Evolutionary conservation across 2,888 invertebrate species (phyloP).

Genomic region (Synanthedon myopaeformis): DNA sequence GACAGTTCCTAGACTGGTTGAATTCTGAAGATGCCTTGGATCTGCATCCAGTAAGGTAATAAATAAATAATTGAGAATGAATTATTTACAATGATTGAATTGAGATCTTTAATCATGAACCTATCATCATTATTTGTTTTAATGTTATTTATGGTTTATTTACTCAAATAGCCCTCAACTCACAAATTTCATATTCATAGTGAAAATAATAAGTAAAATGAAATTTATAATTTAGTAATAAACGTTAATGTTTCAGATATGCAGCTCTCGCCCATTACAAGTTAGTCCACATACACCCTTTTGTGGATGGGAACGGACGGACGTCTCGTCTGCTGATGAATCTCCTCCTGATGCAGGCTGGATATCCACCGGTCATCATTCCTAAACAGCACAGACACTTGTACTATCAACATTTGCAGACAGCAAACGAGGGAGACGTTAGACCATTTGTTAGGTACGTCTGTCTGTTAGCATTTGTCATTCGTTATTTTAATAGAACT

Average conservation of each 20-base stretch:
- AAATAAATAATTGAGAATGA: neutral
- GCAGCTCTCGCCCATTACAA: conserved; percentile 98
- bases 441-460: conserved; percentile 85
- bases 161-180: too few species aligned
- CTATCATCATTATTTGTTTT: too few species aligned
- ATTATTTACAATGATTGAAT: neutral
- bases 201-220: too few species aligned
- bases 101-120: too few species aligned
- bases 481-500: neutral
- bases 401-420: conserved; percentile 89
- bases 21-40: conserved; percentile 88
- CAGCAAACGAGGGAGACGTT: conserved; percentile 94
- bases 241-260: conserved; percentile 68
- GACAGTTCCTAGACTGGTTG: conserved; percentile 91
- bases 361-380: conserved; percentile 96
- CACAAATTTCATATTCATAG: too few species aligned
- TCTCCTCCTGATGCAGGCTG: conserved; percentile 92
- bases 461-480: neutral
- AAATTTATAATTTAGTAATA: neutral
- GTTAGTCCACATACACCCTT: conserved; percentile 96
- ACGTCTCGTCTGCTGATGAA: conserved; percentile 97
- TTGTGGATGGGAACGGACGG: conserved; percentile 96
- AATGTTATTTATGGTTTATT: too few species aligned
- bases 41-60: conserved; percentile 86
- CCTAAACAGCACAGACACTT: conserved; percentile 86